These are phyloP conservation scores for Tychaedon coryphoeus DNA, from an alignment of 2,113 vertebrate species.

Conservation along the genomic window DNA sequence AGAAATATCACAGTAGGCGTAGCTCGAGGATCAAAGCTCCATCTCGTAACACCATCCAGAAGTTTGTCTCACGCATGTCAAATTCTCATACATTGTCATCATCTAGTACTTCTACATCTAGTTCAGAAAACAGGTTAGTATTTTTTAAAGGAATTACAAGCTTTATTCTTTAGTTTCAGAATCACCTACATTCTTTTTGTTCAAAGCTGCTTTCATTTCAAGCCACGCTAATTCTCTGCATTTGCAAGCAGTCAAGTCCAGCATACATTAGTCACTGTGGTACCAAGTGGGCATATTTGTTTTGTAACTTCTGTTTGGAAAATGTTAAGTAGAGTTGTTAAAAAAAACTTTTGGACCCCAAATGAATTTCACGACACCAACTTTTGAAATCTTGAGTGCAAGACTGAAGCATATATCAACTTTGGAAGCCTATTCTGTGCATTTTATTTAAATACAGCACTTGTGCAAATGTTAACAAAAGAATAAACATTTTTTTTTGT, in stretches of 20 bases:
- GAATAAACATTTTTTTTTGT: neutral
- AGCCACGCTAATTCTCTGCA: neutral
- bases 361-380: neutral
- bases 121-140: constrained; percentile 89
- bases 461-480: neutral
- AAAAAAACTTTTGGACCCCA: neutral
- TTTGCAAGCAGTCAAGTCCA: neutral
- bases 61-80: constrained; percentile 93
- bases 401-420: neutral
- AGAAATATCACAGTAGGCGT: constrained; percentile 91
- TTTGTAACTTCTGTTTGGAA: neutral
- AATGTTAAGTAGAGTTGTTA: neutral
- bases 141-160: constrained; percentile 51
- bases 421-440: neutral
- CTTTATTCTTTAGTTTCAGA: constrained; percentile 18
- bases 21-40: constrained; percentile 93
- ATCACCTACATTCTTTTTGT: constrained; percentile 18
- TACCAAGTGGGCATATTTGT: neutral
- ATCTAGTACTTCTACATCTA: constrained; percentile 86
- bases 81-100: constrained; percentile 87
- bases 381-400: neutral
- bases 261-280: neutral
- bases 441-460: neutral
- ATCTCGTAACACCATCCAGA: constrained; percentile 92
- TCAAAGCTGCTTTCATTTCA: constrained; percentile 39